A percentile compares a stretch with the other conserved stretches of the same genome.
Evolutionary conservation across 1,140 invertebrate genomes (phyloP).

Genomic region (Drosophila ananassae): DNA sequence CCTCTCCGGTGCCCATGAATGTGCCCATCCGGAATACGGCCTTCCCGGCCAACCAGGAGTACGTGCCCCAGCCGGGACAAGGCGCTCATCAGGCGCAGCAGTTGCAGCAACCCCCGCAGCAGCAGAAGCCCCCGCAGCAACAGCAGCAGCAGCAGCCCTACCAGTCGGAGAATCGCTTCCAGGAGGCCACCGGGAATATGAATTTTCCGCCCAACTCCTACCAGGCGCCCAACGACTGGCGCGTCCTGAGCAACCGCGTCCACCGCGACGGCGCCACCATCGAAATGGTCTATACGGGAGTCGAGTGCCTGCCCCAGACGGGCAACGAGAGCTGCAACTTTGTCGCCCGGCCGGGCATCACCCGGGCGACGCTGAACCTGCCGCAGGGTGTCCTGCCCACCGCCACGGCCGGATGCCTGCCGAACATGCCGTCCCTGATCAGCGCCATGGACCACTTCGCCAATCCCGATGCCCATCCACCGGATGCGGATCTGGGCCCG

Average conservation of each 20-base stretch:
- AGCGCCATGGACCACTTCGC: constrained; percentile 23
- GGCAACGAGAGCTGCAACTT: neutral
- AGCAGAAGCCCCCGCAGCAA: neutral
- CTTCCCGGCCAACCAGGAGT: neutral
- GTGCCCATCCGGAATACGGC: neutral
- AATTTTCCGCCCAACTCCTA: neutral
- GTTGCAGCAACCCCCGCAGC: too few species aligned
- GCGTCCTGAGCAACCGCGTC: constrained; percentile 11
- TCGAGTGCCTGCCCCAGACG: neutral
- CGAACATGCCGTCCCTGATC: constrained; percentile 24
- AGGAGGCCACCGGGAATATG: neutral
- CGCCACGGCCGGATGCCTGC: neutral
- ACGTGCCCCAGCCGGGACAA: neutral
- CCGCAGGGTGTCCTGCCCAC: constrained; percentile 31
- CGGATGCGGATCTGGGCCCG: neutral
- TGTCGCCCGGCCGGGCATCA: constrained; percentile 20
- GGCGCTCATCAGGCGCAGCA: neutral
- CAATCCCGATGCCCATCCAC: constrained; percentile 12
- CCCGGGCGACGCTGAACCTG: constrained; percentile 18
- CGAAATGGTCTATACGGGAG: constrained; percentile 35
- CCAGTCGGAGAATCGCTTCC: neutral
- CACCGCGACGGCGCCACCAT: constrained; percentile 15
- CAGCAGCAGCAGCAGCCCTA: neutral
- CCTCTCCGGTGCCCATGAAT: neutral
- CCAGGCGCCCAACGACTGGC: constrained; percentile 27